Evolutionary conservation across 2,113 vertebrate species (phyloP), one percentile per base, ranked within the genome.

Genomic region (Catharus minimus): DNA sequence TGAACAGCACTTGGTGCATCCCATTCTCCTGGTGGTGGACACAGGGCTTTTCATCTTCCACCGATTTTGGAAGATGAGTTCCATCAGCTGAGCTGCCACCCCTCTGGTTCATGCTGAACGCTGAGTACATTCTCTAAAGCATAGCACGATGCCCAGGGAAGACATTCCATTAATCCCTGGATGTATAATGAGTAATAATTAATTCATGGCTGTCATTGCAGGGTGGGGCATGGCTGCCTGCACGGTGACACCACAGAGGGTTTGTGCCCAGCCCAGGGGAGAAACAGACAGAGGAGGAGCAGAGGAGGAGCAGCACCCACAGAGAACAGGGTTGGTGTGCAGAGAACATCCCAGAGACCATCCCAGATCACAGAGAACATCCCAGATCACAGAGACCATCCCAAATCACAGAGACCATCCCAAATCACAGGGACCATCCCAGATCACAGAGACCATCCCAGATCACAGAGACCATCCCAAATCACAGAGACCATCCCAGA

Each of bases 281-380:
- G 41, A 43, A 43, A 15, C 16, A 43, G 41, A 17, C 7, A 43
- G 41, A 36, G 33, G 33, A 36, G 33, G 33, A 36, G 41, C 41
- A 18, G 16, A 17, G 41, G 41, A 43, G 43, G 47, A 28, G 0
- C 2, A 23, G 47, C 17, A 15, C 28, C 67, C 23, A 10, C 0
- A 2, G 39, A 46, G 61, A 58, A 9, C 3, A 7, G 69, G 22
- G 11, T 20, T 13, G 64, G 8, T n/a, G 22, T 13, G n/a, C 55
- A 56, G 23, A 14, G 39, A 38, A 38, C 38, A 38, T 38, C 38
- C 11, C 38, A 38, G 38, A 38, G 38, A 38, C 9, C 38, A 38
- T 38, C 38, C 38, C 38, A 38, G 11, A 38, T 38, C 38, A 38
- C 38, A 38, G 38, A 38, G 38, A 38, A 4, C 38, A 38, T 38